Conservation (phyloP, 2,797 vertebrate genomes). For the Salmo trutta region DNA sequence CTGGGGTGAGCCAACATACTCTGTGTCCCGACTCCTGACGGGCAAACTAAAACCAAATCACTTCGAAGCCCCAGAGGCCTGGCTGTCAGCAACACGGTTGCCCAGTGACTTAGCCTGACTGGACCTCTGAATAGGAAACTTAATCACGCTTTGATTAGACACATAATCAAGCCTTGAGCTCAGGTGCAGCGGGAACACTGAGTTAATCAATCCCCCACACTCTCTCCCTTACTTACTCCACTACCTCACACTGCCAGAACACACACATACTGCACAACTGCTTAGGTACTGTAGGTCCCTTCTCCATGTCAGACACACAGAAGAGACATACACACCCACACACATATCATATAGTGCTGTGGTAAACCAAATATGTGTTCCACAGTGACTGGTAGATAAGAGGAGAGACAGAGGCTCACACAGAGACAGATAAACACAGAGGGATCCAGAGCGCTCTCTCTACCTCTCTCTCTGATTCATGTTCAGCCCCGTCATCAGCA, state of each 20-base stretch:
- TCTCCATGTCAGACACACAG: no score
- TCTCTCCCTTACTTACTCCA: not conserved
- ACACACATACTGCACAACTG: not conserved
- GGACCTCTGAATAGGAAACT: constrained; percentile 34
- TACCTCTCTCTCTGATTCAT: not conserved
- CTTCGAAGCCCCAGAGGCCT: constrained; percentile 46
- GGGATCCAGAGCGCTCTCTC: not conserved
- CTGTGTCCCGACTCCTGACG: constrained; percentile 56
- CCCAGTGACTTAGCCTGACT: not conserved
- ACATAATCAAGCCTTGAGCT: constrained; percentile 11
- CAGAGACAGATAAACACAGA: no score
- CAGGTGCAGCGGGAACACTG: not conserved
- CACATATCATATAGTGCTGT: constrained; percentile 5
- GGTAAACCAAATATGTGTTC: not conserved
- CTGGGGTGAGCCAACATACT: constrained; percentile 35
- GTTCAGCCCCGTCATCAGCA: no score
- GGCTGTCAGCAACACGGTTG: not conserved
- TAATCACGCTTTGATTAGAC: constrained; percentile 50
- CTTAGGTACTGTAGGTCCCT: not conserved
- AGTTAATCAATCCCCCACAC: constrained; percentile 7
- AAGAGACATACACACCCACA: not conserved
- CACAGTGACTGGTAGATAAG: not conserved
- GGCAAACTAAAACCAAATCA: constrained; percentile 78
- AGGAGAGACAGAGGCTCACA: not conserved
- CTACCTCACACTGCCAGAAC: not conserved